Evolutionary conservation across 2,797 vertebrate genomes (phyloP).

Genomic region (Sebastes nivosus): DNA sequence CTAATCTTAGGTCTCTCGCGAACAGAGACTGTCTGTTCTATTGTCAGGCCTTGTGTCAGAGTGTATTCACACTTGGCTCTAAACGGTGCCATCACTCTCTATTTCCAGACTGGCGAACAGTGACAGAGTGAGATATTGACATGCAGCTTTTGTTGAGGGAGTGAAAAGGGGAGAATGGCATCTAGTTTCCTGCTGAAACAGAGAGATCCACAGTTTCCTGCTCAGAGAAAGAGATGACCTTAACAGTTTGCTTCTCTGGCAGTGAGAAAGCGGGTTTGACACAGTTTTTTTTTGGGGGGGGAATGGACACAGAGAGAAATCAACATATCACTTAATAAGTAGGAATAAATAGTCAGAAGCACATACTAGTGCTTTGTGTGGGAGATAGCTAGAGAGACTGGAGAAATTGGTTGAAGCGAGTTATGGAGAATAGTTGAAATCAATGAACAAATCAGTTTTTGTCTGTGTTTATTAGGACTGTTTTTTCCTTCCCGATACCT

Average conservation of each 20-base stretch:
- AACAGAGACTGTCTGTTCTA: constrained; percentile 66
- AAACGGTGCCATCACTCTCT: constrained; percentile 64
- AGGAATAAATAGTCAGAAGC: background rate
- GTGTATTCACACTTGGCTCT: constrained; percentile 65
- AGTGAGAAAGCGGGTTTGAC: background rate
- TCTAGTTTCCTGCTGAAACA: constrained; percentile 37
- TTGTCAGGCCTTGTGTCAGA: constrained; percentile 69
- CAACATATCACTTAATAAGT: background rate
- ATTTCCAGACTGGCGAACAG: constrained; percentile 59
- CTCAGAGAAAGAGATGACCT: constrained; percentile 14
- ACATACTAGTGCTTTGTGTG: background rate
- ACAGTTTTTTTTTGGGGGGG: background rate
- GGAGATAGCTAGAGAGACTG: background rate
- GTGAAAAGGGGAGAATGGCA: constrained; percentile 41
- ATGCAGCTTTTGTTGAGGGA: constrained; percentile 60
- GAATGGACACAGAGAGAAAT: background rate
- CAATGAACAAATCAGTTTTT: background rate
- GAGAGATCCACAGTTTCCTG: constrained; percentile 38
- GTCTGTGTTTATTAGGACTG: too few species aligned
- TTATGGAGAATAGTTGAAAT: background rate
- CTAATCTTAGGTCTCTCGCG: constrained; percentile 59
- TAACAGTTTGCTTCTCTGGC: constrained; percentile 11
- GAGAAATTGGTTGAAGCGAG: background rate
- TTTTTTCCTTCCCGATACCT: too few species aligned
- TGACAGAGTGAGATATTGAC: constrained; percentile 55